Evolutionary conservation across 1,140 invertebrate species (phyloP).

Genomic region (Drosophila simulans): DNA sequence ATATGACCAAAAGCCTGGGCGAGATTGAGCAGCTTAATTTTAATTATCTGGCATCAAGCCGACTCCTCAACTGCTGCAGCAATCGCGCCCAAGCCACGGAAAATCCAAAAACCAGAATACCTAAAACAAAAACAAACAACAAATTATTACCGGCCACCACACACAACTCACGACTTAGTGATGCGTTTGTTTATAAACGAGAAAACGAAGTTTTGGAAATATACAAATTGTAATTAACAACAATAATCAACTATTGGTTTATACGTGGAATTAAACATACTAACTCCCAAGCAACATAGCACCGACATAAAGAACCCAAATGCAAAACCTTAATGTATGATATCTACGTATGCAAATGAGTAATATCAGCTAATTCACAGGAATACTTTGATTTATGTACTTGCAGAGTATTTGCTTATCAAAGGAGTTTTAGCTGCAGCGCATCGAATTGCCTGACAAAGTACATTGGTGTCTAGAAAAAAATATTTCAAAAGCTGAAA

Average conservation of each 20-base stretch:
- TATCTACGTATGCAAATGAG: conserved; percentile 10
- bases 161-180: conserved; percentile 20
- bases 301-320: conserved; percentile 3
- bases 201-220: conserved; percentile 55
- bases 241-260: conserved; percentile 19
- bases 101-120: conserved; percentile 46
- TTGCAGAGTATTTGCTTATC: neutral
- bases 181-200: conserved; percentile 53
- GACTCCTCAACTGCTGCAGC: conserved; percentile 63
- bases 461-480: conserved; percentile 7
- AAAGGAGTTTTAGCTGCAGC: neutral
- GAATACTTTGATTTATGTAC: neutral
- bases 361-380: conserved; percentile 6
- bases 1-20: conserved; percentile 29
- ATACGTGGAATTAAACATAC: conserved; percentile 5
- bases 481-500: neutral
- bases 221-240: conserved; percentile 47
- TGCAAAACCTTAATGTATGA: neutral
- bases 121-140: conserved; percentile 21
- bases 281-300: conserved; percentile 7
- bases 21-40: conserved; percentile 46
- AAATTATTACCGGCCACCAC: conserved; percentile 23
- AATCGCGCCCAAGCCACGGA: conserved; percentile 28
- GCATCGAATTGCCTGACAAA: neutral
- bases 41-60: conserved; percentile 30